Base-by-base conservation (phyloP, 2,797 vertebrate species). In the Acrossocheilus fasciatus region DNA sequence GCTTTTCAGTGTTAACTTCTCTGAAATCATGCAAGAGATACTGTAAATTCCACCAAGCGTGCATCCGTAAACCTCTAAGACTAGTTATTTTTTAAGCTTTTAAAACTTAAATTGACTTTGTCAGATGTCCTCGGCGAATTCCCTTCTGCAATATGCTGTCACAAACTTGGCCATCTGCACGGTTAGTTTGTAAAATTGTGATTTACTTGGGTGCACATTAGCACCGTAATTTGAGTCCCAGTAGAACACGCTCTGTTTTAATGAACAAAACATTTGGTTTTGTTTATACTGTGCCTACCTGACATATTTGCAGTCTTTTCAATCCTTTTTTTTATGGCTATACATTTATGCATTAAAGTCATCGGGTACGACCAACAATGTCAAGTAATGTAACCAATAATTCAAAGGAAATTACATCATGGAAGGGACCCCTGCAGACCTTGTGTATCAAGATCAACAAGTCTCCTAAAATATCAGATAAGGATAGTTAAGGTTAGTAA, bases 21-120 rank as follows among this genome's bases (percentile, higher is more conserved):
- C 79, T 69, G 77, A 91, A 90, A 90, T 91, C 92, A 90, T 91
- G 87, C 62, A 88, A 92, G 92, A 80, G 89, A 80, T 88, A 89
- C 87, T 78, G 84, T 89, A 90, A 90, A 90, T 91, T 89, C 88
- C 82, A 88, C 86, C 89, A 85, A 90, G 91, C 88, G 0, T 83
- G 84, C 68, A 82, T 89, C 88, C 90, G 88, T 82, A 85, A 92
- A 90, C 92, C 90, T 17, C 84, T 68, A 92, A 92, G 92, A 90
- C 89, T 90, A 72, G 79, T 92, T 91, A 90, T 91, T 90, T 26
- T 91, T 91, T 89, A 91, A 62, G 89, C 82, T 92, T 91, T 91
- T 87, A 89, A 92, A 90, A 76, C 86, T 91, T 91, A 92, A 92
- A 94, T 92, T 93, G 91, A 92, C 92, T 93, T 92, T 91, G 90